Base-by-base conservation (phyloP, 2,888 invertebrate species). In the Tetropium fuscum region DNA sequence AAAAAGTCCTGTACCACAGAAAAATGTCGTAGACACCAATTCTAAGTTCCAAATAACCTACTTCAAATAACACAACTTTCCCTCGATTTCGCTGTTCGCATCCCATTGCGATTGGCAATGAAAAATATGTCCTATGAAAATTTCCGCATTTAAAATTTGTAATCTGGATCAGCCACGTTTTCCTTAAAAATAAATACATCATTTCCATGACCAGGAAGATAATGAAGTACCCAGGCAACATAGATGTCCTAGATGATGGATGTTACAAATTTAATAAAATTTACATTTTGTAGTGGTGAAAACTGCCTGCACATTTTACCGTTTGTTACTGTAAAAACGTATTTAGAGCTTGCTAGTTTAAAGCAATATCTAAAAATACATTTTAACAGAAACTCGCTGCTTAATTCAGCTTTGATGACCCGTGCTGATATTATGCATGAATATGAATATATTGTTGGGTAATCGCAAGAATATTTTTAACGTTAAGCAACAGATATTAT, bases 191-290 rank as follows among this genome's bases (percentile, higher is more conserved):
- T 43, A 57, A 63, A 64, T 61, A 60, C 36, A 60, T 64, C 63
- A 59, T 49, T 19, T 64, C 63, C 60, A 60, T 61, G 2, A 27
- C 36, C 43, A 58, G 40, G 45, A 53, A 57, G 54, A 45, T 58
- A 54, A 60, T 58, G 59, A 51, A 40, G n/a, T 51, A 40, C 13
- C 51, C 61, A 68, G 58, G 45, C 58, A 68, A 59, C 47, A 66
- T 72, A 66, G 66, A 66, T 73, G 72, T 71, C 63, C 68, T 70
- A 70, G 68, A 64, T 48, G 61, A 63, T 72, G 66, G 66, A 69
- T 68, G 67, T 69, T 63, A 60, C 62, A 60, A 63, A 58, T 61
- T 64, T 64, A 66, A 62, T 57, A 62, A 51, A 59, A 58, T 63
- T 64, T 58, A 62, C 61, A 65, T 66, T 55, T 57, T 65, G 69